Base-by-base conservation (phyloP, 2,113 vertebrate genomes). In the Muscicapa adusta region DNA sequence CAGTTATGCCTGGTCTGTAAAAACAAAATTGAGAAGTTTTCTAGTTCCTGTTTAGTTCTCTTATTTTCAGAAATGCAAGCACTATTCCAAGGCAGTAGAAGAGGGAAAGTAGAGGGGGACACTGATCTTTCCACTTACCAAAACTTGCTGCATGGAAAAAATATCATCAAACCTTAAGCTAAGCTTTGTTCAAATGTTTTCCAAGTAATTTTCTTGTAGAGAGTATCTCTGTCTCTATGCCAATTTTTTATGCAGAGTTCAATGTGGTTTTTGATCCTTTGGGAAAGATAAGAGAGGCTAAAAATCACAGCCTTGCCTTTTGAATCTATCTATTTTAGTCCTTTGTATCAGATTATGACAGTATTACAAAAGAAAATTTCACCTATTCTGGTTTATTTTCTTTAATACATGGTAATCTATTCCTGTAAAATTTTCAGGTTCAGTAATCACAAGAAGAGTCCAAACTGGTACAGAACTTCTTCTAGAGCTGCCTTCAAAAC, bases 41-140 rank as follows among this genome's bases (percentile, higher is more conserved):
- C 25, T 40, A 86, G 18, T 19, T 61, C 47, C 53, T 65, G 7
- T 60, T 61, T 42, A 28, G 17, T 31, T 56, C 11, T 63, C 75
- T 60, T 45, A 18, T 65, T 86, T 77, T 89, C 24, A 31, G 56
- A 83, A 74, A 53, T 42, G 5, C 20, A 84, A 83, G 14, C 19
- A 26, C 7, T 72, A 34, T 58, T 85, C 34, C 54, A 54, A n/a
- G 92, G 68, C 8, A 77, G 54, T 26, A 68, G 23, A 24, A n/a
- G 10, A 14, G 3, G 3, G 1, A 23, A 3, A 28, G 5, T 7
- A 20, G 26, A 76, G 17, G 1, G 18, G 6, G 3, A 70, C 28
- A 43, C 28, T 58, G 45, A 42, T 33, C 18, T 62, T 93, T 57
- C 25, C 1, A 2, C 40, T 63, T 53, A 79, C 4, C 31, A 45